Evolutionary conservation across 2,797 vertebrate genomes (phyloP).

Genomic region (Garrulus glandarius): DNA sequence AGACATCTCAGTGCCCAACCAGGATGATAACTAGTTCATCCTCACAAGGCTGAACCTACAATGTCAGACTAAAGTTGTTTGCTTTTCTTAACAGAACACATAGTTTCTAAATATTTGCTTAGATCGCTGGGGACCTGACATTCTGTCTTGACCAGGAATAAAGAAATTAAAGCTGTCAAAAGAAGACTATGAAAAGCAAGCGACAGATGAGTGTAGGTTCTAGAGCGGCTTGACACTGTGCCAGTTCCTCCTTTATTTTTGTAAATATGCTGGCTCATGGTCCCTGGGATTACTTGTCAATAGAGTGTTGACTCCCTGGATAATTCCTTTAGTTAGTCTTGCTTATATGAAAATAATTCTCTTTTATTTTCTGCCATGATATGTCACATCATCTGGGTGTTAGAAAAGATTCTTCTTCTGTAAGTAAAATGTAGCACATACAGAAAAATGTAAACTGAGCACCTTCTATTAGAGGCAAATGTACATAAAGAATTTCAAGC

Average conservation of each 20-base stretch:
- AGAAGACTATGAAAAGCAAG: neutral
- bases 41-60: neutral
- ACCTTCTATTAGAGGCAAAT: neutral
- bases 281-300: neutral
- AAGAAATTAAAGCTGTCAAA: neutral
- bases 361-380: neutral
- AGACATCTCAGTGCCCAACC: neutral
- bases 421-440: neutral
- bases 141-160: neutral
- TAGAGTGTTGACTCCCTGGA: neutral
- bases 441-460: neutral
- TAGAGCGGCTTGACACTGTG: fast-evolving
- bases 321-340: neutral
- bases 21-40: neutral
- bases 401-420: neutral
- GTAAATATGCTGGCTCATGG: neutral
- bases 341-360: neutral
- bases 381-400: neutral
- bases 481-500: neutral
- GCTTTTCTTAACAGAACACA: neutral
- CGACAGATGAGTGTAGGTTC: fast-evolving
- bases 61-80: neutral
- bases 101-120: neutral
- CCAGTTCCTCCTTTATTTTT: neutral
- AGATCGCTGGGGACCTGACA: neutral